Conservation (phyloP, 2,888 invertebrate genomes). For the Drosophila lacicola region DNA sequence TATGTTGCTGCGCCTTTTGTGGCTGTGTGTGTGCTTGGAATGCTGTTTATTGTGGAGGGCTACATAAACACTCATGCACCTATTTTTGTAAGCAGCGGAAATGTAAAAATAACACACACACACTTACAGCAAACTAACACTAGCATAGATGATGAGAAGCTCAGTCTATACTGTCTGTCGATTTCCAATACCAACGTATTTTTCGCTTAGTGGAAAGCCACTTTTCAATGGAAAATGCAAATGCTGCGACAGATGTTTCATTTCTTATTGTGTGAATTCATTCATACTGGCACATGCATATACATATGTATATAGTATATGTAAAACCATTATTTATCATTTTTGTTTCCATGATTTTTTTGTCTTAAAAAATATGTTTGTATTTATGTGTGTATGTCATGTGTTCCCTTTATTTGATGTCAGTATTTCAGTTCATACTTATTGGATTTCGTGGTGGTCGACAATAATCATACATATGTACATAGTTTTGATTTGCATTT, state of each 20-base stretch:
- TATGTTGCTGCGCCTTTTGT: constrained; percentile 20
- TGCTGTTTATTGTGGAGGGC: constrained; percentile 48
- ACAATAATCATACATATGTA: constrained; percentile 10
- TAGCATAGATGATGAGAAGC: constrained; percentile 46
- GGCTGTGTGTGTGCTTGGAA: constrained; percentile 45
- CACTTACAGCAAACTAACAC: constrained; percentile 59
- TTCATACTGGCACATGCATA: constrained; percentile 20
- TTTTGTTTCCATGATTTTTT: constrained; percentile 5
- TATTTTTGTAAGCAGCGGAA: constrained; percentile 76
- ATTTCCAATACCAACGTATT: constrained; percentile 50
- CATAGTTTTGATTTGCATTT: constrained; percentile 16
- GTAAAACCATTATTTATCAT: constrained; percentile 7
- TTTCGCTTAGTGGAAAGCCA: constrained; percentile 54
- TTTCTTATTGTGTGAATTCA: constrained; percentile 52
- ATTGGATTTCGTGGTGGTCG: constrained; percentile 40
- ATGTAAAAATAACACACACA: constrained; percentile 78
- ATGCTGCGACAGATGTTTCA: constrained; percentile 71
- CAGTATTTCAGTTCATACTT: constrained; percentile 39
- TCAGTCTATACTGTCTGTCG: constrained; percentile 38
- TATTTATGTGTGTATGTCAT: constrained; percentile 3
- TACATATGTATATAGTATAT: too few species aligned
- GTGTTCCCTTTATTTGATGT: constrained; percentile 32
- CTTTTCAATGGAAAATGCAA: constrained; percentile 68
- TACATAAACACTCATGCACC: constrained; percentile 23
- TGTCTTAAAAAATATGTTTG: constrained; percentile 7